A percentile compares a stretch with the other conserved stretches of the same genome.
Evolutionary conservation across 2,888 invertebrate genomes (phyloP).

Genomic region (Aspidiotus destructor): DNA sequence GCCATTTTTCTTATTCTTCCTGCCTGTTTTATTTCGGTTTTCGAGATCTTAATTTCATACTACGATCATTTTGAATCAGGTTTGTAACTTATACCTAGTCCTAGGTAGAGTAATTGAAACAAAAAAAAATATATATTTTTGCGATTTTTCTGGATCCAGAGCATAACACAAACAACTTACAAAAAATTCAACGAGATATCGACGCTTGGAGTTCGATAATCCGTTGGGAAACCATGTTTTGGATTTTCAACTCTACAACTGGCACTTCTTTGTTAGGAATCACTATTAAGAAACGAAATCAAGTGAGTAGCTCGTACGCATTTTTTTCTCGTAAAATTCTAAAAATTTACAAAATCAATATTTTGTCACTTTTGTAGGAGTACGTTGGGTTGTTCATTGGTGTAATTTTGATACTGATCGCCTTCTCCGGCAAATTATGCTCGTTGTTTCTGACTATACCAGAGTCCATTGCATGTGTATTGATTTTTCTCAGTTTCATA

Average conservation of each 20-base stretch:
- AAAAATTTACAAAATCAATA: not conserved
- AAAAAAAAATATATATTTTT: not conserved
- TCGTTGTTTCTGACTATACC: slow-evolving; percentile 32
- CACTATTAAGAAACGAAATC: not conserved
- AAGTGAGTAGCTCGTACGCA: not conserved
- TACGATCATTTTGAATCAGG: slow-evolving; percentile 6
- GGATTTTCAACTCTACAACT: not conserved
- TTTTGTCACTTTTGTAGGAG: slow-evolving; percentile 21
- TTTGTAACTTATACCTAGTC: not conserved
- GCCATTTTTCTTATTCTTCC: slow-evolving; percentile 31
- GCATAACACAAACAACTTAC: no score
- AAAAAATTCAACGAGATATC: no score
- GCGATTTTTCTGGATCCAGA: not conserved
- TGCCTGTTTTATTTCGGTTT: slow-evolving; percentile 29
- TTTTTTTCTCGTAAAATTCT: not conserved
- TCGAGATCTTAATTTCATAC: slow-evolving; percentile 31
- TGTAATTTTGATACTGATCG: slow-evolving; percentile 28
- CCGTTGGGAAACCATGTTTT: not conserved
- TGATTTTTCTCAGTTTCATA: slow-evolving; percentile 23
- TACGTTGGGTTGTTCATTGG: not conserved
- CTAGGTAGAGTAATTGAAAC: not conserved
- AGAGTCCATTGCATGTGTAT: slow-evolving; percentile 30
- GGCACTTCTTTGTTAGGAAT: not conserved
- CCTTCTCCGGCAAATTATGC: slow-evolving; percentile 32
- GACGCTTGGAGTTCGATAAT: not conserved